These are phyloP conservation scores for Aleadryas rufinucha DNA, from an alignment of 2,113 vertebrate species.

Conservation along the genomic window DNA sequence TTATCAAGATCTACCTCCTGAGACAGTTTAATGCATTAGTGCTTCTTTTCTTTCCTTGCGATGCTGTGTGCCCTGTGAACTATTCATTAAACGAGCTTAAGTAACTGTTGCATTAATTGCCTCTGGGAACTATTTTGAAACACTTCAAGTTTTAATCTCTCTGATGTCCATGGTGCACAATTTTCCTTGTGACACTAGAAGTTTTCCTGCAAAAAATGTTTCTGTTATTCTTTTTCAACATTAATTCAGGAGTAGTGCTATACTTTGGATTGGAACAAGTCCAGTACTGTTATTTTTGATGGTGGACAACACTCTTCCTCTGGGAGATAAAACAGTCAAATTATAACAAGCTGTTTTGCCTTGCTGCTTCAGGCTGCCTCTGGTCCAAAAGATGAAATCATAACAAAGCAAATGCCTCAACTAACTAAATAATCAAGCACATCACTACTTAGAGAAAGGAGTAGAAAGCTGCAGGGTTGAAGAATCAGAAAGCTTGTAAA, in stretches of 20 bases:
- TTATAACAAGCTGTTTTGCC: constrained; percentile 1
- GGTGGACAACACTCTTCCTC: neutral
- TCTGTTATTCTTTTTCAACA: neutral
- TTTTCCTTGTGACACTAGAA: neutral
- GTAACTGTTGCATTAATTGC: neutral
- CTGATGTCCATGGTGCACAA: neutral
- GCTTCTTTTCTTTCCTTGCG: neutral
- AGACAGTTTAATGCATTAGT: neutral
- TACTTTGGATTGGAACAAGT: neutral
- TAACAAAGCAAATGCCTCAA: neutral
- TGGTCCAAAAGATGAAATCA: neutral
- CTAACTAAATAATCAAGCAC: neutral
- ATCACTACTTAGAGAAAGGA: neutral
- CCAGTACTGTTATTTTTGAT: neutral
- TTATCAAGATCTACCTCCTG: neutral
- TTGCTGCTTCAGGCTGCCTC: neutral
- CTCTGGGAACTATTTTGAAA: neutral
- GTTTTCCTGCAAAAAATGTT: neutral
- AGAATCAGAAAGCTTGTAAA: neutral
- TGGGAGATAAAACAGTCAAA: neutral
- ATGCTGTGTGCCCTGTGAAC: neutral
- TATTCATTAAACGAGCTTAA: neutral
- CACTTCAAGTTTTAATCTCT: neutral
- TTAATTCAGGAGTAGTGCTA: neutral
- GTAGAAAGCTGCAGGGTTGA: neutral